Base-by-base conservation (phyloP, 2,888 invertebrate genomes). In the Thymelicus acteon region DNA sequence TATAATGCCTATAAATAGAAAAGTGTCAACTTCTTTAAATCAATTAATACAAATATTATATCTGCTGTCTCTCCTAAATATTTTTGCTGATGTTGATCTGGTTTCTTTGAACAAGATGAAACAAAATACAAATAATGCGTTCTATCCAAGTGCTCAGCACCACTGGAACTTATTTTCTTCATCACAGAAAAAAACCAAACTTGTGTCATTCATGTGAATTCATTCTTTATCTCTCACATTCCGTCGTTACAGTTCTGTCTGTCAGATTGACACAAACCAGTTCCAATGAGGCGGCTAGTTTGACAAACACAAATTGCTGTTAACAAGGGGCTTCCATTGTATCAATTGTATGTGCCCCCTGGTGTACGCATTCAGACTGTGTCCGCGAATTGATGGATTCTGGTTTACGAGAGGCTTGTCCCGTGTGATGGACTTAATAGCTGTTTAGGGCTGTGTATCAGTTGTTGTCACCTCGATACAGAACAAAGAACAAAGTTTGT, bases 351-450 rank as follows among this genome's bases (percentile, higher is more conserved):
- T 10, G 54, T 54, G 24, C 24, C 54, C 54, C 54, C 54, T 12
- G 19, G 52, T 15, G 52, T 7, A 52, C 54, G 13, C 10, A 13
- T 13, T 13, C 19, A 6, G 54, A 52, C 52, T 54, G 24, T 54
- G 24, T 24, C 54, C 54, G 54, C 54, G 24, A 54, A 24, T 54
- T 54, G 54, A 54, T 24, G 54, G 54, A 54, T 74, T 72, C 75
- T 76, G 76, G 77, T 76, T 77, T 76, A 73, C 74, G 73, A 74
- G 69, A 76, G 67, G 73, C 54, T 73, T 65, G 70, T 15, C 62
- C 13, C 15, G 68, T 72, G 77, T 75, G 44, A 39, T 60, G 39
- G 24, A 39, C 40, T 39, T 60, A 40, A 44, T 60, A 39, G n/a
- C 60, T 60, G 39, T 60, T 40, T 60, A 39, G 60, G 39, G 39